A percentile compares a stretch with the other conserved stretches of the same genome.
Evolutionary conservation across 2,888 invertebrate species (phyloP).

Genomic region (Polydrusus pterygomalis): DNA sequence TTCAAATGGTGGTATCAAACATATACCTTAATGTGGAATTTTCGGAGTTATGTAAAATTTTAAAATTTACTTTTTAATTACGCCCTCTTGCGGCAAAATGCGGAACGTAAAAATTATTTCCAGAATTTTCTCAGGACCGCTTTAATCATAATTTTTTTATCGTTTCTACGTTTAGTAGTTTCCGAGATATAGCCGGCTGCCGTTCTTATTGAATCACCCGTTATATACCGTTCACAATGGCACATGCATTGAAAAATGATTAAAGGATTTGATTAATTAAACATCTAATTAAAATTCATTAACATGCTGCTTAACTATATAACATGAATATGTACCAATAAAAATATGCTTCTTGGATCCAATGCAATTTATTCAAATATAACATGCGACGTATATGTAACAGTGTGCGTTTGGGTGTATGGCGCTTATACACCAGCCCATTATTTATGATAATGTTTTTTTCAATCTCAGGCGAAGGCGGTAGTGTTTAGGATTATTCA

Average conservation of each 20-base stretch:
- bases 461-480: slow-evolving; percentile 44
- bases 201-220: too few species aligned
- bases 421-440: slow-evolving; percentile 50
- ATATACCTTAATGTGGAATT: too few species aligned
- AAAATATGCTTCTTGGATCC: slow-evolving; percentile 37
- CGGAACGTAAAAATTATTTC: too few species aligned
- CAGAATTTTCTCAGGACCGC: too few species aligned
- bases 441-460: slow-evolving; percentile 56
- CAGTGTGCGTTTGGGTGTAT: slow-evolving; percentile 46
- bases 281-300: slow-evolving; percentile 9
- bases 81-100: too few species aligned
- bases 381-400: slow-evolving; percentile 42
- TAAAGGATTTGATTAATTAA: slow-evolving; percentile 8
- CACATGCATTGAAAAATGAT: background rate
- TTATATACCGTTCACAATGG: background rate
- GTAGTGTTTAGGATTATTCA: slow-evolving; percentile 57
- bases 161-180: too few species aligned
- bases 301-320: background rate
- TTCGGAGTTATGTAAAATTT: too few species aligned
- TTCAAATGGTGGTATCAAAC: too few species aligned
- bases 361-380: slow-evolving; percentile 38
- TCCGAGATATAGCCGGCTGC: too few species aligned
- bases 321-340: slow-evolving; percentile 13
- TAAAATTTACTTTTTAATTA: too few species aligned
- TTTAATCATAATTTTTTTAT: too few species aligned